Conservation (phyloP, 1,140 invertebrate species). For the Babylonia areolata region DNA sequence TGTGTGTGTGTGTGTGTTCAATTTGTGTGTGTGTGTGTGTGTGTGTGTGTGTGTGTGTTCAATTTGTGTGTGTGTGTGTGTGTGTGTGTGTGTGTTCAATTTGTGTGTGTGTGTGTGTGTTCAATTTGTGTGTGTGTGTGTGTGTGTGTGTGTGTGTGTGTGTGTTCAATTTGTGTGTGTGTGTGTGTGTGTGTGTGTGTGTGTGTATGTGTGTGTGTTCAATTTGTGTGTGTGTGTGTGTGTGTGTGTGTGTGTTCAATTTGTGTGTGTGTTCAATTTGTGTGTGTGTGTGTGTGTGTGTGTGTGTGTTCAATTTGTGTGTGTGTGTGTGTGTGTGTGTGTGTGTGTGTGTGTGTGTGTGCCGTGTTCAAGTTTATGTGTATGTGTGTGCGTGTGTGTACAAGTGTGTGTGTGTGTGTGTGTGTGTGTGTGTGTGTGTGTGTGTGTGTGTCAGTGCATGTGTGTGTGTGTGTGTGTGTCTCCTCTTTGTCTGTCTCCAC, state of each 20-base stretch:
- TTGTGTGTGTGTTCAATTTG: not conserved
- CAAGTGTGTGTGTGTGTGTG: too few species aligned
- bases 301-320: not conserved
- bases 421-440: too few species aligned
- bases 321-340: not conserved
- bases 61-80: not conserved
- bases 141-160: not conserved
- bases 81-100: not conserved
- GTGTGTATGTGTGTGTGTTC: not conserved
- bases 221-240: too few species aligned
- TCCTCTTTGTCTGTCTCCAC: too few species aligned
- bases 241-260: too few species aligned
- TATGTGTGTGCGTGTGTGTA: too few species aligned
- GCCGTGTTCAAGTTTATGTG: too few species aligned
- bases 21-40: too few species aligned
- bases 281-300: not conserved
- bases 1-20: too few species aligned
- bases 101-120: not conserved
- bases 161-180: not conserved
- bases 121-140: not conserved
- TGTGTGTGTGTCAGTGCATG: too few species aligned
- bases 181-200: slow-evolving; percentile 10
- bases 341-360: not conserved
- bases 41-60: too few species aligned
- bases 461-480: too few species aligned